These are phyloP conservation scores for Malacosoma neustria DNA, from an alignment of 2,888 invertebrate species.

Conservation along the genomic window DNA sequence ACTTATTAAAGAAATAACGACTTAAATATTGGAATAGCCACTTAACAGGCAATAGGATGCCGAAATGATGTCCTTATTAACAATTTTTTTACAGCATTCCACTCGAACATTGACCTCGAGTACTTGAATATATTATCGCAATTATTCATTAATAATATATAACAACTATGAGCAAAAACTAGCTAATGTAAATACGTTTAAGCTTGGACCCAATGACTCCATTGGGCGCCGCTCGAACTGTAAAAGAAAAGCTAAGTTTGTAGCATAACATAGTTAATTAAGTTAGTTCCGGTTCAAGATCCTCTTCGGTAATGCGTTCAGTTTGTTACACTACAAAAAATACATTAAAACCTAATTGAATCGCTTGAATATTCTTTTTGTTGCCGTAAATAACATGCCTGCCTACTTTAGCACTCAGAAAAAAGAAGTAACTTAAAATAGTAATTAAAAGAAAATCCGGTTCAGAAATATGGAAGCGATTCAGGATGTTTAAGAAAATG, in stretches of 20 bases:
- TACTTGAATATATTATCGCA: slow-evolving; percentile 48
- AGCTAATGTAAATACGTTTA: slow-evolving; percentile 39
- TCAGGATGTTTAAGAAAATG: background rate
- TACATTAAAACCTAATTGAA: slow-evolving; percentile 45
- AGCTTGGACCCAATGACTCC: background rate
- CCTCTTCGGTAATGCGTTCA: slow-evolving; percentile 53
- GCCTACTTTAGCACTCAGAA: slow-evolving; percentile 15
- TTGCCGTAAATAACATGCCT: slow-evolving; percentile 27
- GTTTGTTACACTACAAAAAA: slow-evolving; percentile 29
- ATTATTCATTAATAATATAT: slow-evolving; percentile 66
- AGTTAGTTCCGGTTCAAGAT: slow-evolving; percentile 64
- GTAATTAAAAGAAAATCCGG: slow-evolving; percentile 17
- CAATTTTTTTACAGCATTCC: slow-evolving; percentile 67
- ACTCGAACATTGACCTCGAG: slow-evolving; percentile 57
- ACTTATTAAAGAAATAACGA: slow-evolving; percentile 45
- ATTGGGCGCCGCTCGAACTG: background rate
- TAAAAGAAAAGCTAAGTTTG: background rate
- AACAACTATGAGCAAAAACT: slow-evolving; percentile 57
- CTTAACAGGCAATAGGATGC: slow-evolving; percentile 42
- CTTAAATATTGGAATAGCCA: slow-evolving; percentile 33
- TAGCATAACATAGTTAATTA: slow-evolving; percentile 45
- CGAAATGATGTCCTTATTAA: slow-evolving; percentile 52
- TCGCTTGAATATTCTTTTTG: slow-evolving; percentile 41
- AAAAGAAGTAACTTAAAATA: background rate
- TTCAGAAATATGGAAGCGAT: slow-evolving; percentile 14